Percentiles rank a stretch among this genome's conserved stretches.
phyloP scores from a whole-genome alignment of 2,888 invertebrate genomes.

The Synergus laeviventris region DNA sequence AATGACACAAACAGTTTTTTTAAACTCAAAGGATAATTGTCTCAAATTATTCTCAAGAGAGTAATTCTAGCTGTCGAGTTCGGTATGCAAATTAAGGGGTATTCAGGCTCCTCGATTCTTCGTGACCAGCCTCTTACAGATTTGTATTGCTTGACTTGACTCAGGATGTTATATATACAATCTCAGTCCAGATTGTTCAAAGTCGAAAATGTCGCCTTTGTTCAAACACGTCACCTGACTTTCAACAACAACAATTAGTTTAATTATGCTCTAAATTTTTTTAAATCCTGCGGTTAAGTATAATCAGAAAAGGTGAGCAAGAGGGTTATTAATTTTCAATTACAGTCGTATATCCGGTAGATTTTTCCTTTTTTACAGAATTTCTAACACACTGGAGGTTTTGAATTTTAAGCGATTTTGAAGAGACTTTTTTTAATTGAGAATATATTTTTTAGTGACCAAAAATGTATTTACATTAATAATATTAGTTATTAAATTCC shows the following conservation, averaged over 20 bases:
- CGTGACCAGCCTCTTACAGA: not conserved
- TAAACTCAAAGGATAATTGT: not conserved
- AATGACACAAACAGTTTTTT: not conserved
- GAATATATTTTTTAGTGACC: too few relatives aligned
- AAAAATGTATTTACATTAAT: too few relatives aligned
- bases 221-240: conserved; percentile 60
- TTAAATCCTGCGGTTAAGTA: not conserved
- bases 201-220: conserved; percentile 52
- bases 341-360: not conserved
- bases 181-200: not conserved
- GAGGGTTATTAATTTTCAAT: not conserved
- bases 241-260: too few relatives aligned
- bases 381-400: not conserved
- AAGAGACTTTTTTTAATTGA: too few relatives aligned
- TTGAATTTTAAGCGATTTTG: too few relatives aligned
- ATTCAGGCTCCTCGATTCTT: conserved; percentile 12
- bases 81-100: not conserved
- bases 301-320: conserved; percentile 11
- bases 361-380: not conserved
- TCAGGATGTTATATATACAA: not conserved
- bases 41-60: not conserved
- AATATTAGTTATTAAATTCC: too few relatives aligned
- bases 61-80: not conserved
- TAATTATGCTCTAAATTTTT: not conserved
- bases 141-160: not conserved